These are phyloP conservation scores for Atlantisia rogersi DNA, from an alignment of 2,113 vertebrate species.

Conservation along the genomic window DNA sequence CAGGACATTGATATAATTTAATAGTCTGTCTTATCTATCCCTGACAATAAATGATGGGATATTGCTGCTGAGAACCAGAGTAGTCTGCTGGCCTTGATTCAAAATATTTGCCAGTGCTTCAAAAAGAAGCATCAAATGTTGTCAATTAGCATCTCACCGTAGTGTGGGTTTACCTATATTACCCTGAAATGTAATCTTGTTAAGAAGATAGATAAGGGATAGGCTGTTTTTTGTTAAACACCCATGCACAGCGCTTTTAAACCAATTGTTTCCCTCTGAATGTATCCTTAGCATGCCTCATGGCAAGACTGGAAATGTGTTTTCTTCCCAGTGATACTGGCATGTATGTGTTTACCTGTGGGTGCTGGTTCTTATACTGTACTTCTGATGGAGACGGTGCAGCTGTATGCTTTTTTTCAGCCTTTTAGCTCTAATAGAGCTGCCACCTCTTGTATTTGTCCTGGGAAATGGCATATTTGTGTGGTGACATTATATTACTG, in stretches of 20 bases:
- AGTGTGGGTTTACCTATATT: background rate
- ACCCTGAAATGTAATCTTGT: slow-evolving; percentile 13
- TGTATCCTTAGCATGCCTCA: background rate
- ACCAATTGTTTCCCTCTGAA: background rate
- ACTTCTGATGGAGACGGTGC: background rate
- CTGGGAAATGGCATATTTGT: slow-evolving; percentile 25
- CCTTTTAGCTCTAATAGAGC: background rate
- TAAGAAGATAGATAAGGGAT: background rate
- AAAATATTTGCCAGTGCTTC: background rate
- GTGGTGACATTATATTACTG: slow-evolving; percentile 34
- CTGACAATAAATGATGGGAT: slow-evolving; percentile 20
- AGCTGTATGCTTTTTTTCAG: background rate
- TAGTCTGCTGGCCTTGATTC: slow-evolving; percentile 18
- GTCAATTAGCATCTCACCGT: background rate
- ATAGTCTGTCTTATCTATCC: slow-evolving; percentile 16
- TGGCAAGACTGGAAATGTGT: background rate
- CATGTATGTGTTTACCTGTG: background rate
- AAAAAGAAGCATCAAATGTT: background rate
- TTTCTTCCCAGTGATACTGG: background rate
- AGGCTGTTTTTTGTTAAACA: background rate
- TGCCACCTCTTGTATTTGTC: slow-evolving; percentile 37
- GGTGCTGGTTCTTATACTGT: background rate
- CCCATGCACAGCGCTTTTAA: background rate
- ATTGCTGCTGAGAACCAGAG: slow-evolving; percentile 3
- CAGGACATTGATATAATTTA: background rate